A percentile compares a stretch with the other conserved stretches of the same genome.
These are phyloP conservation scores for Eupsittula cactorum DNA, from an alignment of 2,113 vertebrate species.

Conservation along the genomic window DNA sequence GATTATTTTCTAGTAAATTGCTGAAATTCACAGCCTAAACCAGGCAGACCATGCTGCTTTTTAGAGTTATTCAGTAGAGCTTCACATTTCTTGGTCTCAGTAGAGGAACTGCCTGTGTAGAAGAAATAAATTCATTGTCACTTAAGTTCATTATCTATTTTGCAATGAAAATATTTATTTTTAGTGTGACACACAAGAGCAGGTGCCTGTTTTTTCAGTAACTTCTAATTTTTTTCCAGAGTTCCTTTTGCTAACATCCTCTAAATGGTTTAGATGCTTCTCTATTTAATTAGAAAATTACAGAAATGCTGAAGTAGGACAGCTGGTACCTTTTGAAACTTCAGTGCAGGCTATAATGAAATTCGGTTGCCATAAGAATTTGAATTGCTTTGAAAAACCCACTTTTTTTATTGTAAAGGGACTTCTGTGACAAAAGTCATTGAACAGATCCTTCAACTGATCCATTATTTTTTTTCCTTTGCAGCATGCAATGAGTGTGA, in stretches of 20 bases:
- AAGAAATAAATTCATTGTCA: neutral
- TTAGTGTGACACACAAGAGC: neutral
- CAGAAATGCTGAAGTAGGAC: neutral
- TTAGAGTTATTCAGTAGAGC: neutral
- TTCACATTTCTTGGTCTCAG: neutral
- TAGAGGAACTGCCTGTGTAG: neutral
- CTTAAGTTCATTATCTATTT: neutral
- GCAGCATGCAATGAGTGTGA: conserved; percentile 96
- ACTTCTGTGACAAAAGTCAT: neutral
- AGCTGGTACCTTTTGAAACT: neutral
- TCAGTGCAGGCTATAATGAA: neutral
- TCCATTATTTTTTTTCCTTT: neutral
- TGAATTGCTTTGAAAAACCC: neutral
- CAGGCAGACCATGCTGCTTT: neutral
- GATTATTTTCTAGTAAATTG: neutral
- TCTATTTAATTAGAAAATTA: neutral
- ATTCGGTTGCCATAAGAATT: neutral
- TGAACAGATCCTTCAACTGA: neutral
- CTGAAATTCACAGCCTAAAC: neutral
- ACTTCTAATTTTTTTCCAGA: neutral
- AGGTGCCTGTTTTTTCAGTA: neutral
- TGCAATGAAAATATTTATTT: neutral
- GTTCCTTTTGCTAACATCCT: neutral
- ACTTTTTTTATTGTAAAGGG: neutral
- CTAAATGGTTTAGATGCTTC: neutral